These are phyloP conservation scores for Hephaestus fuliginosus DNA, from an alignment of 2,797 vertebrate species.

Conservation along the genomic window DNA sequence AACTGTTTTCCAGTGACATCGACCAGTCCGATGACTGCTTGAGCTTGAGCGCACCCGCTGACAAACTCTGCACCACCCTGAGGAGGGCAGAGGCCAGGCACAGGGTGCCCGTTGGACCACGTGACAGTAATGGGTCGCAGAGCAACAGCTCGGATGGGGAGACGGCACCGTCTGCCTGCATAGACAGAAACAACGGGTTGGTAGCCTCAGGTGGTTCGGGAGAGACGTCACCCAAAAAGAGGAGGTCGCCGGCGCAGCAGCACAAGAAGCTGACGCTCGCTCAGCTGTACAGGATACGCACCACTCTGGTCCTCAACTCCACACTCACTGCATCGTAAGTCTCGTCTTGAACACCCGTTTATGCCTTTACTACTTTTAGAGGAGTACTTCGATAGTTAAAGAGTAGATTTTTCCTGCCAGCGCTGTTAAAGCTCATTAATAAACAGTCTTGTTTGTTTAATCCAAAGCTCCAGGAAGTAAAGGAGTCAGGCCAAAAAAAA, in stretches of 20 bases:
- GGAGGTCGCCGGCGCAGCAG: slow-evolving; percentile 80
- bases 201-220: neutral
- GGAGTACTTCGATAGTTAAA: too few species aligned
- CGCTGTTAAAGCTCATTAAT: neutral
- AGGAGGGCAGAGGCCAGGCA: slow-evolving; percentile 60
- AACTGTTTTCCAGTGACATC: slow-evolving; percentile 35
- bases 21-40: slow-evolving; percentile 54
- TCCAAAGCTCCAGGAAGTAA: neutral
- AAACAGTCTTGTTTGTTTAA: neutral
- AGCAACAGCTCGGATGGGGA: slow-evolving; percentile 72
- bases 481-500: neutral
- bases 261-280: slow-evolving; percentile 87
- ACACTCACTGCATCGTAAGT: slow-evolving; percentile 98
- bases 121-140: slow-evolving; percentile 21
- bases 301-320: slow-evolving; percentile 95
- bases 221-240: slow-evolving; percentile 50
- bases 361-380: neutral
- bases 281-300: slow-evolving; percentile 94
- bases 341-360: neutral
- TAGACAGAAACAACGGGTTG: slow-evolving; percentile 23
- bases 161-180: slow-evolving; percentile 11
- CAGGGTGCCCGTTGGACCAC: neutral
- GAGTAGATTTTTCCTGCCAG: too few species aligned
- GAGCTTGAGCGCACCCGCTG: slow-evolving; percentile 59
- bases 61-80: slow-evolving; percentile 66